Evolutionary conservation across 2,113 vertebrate genomes (phyloP), one percentile per base, ranked within the genome.

Genomic region (Protobothrops mucrosquamatus): DNA sequence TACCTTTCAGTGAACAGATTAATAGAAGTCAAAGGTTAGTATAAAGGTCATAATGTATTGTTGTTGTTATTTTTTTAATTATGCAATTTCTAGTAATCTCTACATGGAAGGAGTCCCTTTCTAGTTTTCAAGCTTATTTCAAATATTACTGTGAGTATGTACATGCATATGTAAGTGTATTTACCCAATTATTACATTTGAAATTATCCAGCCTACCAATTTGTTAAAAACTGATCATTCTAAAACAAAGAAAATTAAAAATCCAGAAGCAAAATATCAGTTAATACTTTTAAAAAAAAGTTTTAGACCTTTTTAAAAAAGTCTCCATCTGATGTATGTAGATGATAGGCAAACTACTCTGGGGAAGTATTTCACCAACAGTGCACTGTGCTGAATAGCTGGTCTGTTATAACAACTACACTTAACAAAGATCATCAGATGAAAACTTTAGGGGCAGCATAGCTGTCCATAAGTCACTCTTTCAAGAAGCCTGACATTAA

Each of bases 61-160:
- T 22, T 69, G 29, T 69, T 43, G 22, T 43, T n/a, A 11, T 87
- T 52, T 22, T 85, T 91, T 29, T 1, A 0, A 0, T 4, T 90
- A 39, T 34, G 10, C 59, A 46, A 2, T 85, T 43, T 24, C 29
- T 57, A 29, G 46, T 34, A 29, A 24, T 14, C 2, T 20, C 29
- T 46, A 81, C 3, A 14, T 61, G 46, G 46, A n/a, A 10, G n/a
- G 69, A 81, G 39, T 12, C 95, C 92, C 92, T 34, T 81, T 92
- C 2, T 54, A 9, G 29, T 85, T 94, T 92, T 85, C 9, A 52
- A 69, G 46, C 43, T 3, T 10, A 56, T 5, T 56, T 15, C 87
- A 93, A 92, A 86, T 61, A 15, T 81, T 91, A 0, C 26, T 87
- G 39, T 89, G 61, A 23, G 26, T 43, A 61, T 24, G 26, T 89